Conservation (phyloP, 2,888 invertebrate species). For the Leucoma salicis region DNA sequence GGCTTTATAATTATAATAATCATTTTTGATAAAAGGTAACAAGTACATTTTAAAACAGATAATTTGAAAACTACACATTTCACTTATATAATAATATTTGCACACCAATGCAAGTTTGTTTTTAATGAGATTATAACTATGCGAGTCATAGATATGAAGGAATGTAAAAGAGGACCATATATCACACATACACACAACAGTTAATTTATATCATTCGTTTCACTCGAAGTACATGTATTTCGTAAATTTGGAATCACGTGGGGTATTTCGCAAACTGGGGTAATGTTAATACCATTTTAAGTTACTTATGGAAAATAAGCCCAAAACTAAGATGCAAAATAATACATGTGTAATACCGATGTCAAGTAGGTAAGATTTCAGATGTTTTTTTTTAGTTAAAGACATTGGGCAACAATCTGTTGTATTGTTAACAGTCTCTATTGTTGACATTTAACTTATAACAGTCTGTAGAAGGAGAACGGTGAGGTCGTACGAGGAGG, state of each 20-base stretch:
- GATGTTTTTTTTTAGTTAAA: no score
- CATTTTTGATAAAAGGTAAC: constrained; percentile 39
- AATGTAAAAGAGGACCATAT: constrained; percentile 34
- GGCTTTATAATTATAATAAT: constrained; percentile 15
- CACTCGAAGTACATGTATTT: no score
- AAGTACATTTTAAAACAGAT: constrained; percentile 39
- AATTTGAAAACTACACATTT: constrained; percentile 34
- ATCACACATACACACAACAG: constrained; percentile 23
- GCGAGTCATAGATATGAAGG: constrained; percentile 15
- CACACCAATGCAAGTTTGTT: constrained; percentile 22
- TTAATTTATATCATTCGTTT: background rate
- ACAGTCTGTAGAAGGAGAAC: no score
- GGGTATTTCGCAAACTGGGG: background rate
- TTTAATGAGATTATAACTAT: background rate
- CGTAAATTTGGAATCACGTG: background rate
- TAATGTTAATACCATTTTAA: background rate
- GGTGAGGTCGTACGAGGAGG: no score
- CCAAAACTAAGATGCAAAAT: no score
- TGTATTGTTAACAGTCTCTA: no score
- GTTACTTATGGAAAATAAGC: no score
- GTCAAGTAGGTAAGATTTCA: no score
- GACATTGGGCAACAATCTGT: no score
- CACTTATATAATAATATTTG: constrained; percentile 24
- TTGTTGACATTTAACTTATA: no score
- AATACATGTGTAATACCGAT: no score